Conservation (phyloP, 1,140 invertebrate species). For the Coptotermes formosanus region DNA sequence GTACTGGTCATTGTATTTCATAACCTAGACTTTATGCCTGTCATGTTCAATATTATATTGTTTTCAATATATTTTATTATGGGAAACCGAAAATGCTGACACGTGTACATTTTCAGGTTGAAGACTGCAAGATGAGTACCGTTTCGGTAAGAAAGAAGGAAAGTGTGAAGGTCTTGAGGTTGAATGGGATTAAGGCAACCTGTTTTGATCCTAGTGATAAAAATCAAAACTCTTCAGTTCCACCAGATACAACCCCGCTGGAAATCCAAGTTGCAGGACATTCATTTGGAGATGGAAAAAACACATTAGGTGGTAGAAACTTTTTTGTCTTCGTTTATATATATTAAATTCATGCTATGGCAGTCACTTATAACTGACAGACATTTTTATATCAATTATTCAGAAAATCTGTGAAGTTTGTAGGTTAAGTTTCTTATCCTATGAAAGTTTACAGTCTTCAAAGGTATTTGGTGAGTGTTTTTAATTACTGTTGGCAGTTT, state of each 20-base stretch:
- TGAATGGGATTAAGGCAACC: conserved; percentile 27
- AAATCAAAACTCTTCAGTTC: conserved; percentile 13
- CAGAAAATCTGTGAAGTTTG: too few relatives aligned
- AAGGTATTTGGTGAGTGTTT: too few relatives aligned
- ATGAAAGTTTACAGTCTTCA: too few relatives aligned
- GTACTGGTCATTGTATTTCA: background rate
- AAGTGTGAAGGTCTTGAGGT: conserved; percentile 34
- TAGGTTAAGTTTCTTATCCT: too few relatives aligned
- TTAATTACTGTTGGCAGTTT: too few relatives aligned
- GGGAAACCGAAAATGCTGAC: too few relatives aligned
- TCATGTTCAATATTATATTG: too few relatives aligned
- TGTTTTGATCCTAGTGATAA: background rate
- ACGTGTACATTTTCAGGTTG: background rate
- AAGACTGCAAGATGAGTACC: conserved; percentile 7
- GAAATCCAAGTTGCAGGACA: conserved; percentile 73
- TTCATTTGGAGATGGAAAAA: conserved; percentile 52
- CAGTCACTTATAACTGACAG: too few relatives aligned
- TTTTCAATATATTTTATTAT: too few relatives aligned
- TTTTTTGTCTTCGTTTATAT: background rate
- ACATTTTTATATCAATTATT: too few relatives aligned
- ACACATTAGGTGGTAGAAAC: conserved; percentile 52
- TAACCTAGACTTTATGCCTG: background rate
- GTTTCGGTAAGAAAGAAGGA: conserved; percentile 22
- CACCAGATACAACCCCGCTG: conserved; percentile 40
- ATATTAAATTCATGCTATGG: too few relatives aligned